A percentile compares a stretch with the other conserved stretches of the same genome.
Conservation (phyloP, 2,888 invertebrate genomes). For the Ellobium chinense region DNA sequence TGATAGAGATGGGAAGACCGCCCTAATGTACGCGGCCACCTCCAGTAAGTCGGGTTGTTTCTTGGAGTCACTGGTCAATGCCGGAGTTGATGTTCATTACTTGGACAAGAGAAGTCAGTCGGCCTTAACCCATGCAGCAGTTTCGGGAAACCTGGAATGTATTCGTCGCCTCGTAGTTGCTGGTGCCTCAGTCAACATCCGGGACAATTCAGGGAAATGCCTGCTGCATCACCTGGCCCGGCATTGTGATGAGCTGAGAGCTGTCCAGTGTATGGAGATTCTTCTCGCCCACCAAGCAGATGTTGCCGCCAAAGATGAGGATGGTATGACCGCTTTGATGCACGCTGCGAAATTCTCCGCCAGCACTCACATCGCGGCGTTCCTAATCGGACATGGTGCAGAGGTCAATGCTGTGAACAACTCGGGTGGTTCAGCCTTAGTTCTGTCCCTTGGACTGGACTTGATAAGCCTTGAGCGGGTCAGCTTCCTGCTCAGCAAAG, state of each 20-base stretch:
- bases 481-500: neutral
- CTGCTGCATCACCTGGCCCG: neutral
- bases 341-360: neutral
- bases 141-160: neutral
- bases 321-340: slow-evolving; percentile 8
- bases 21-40: neutral
- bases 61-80: neutral
- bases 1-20: neutral
- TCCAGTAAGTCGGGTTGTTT: neutral
- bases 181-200: neutral
- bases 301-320: neutral
- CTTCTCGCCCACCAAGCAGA: slow-evolving; percentile 8
- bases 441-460: neutral
- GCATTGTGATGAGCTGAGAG: neutral
- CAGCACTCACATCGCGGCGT: neutral
- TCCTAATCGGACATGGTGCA: slow-evolving; percentile 11
- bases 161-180: neutral
- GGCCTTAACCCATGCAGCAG: neutral
- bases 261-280: neutral
- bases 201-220: neutral
- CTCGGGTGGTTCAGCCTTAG: neutral
- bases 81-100: neutral
- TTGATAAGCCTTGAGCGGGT: neutral
- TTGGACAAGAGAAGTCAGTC: neutral
- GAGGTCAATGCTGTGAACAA: neutral